Evolutionary conservation across 2,113 vertebrate genomes (phyloP), one percentile per base, ranked within the genome.

Genomic region (Proterorhinus semilunaris): DNA sequence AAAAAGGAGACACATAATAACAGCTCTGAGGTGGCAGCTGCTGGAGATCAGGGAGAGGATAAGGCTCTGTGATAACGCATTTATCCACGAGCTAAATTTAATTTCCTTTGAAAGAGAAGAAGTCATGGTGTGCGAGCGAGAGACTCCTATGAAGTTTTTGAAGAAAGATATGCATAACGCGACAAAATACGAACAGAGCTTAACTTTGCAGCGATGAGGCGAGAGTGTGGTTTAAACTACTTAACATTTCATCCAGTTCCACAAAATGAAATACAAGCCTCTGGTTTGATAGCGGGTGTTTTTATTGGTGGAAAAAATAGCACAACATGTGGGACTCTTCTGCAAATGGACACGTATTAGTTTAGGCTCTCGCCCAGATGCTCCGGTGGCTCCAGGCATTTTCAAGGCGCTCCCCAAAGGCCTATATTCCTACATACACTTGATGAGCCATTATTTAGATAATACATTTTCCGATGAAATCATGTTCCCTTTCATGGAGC

Each of bases 81-180:
- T 76, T 67, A 82, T 76, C 73, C 66, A 73, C 13, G 0, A 68
- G 76, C 76, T 67, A 69, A 74, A 75, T 84, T 85, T 59, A 74
- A 84, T 86, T 81, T 84, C 81, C 78, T 89, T 84, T 76, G 57
- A 76, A 81, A 73, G 65, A 58, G 63, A 64, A 62, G 63, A 75
- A 42, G 10, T 13, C n/a, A 51, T 66, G 21, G 64, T 68, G 36
- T 81, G 62, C 46, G 21, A 21, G 54, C 0, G 47, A 50, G 50
- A 16, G 5, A 44, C 36, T 21, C 21, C 12, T 7, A 6, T 36
- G 27, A 46, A 57, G 51, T 69, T 74, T 74, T 64, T 48, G 47
- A 9, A 61, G 72, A 75, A 45, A 62, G n/a, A 57, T 36, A 21
- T 54, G 66, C 70, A 63, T 55, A 48, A 65, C 13, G 16, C 12